Evolutionary conservation across 37 sponge, comb jelly and placozoan species (phyloP).

Genomic region (Halichondria panicea): DNA sequence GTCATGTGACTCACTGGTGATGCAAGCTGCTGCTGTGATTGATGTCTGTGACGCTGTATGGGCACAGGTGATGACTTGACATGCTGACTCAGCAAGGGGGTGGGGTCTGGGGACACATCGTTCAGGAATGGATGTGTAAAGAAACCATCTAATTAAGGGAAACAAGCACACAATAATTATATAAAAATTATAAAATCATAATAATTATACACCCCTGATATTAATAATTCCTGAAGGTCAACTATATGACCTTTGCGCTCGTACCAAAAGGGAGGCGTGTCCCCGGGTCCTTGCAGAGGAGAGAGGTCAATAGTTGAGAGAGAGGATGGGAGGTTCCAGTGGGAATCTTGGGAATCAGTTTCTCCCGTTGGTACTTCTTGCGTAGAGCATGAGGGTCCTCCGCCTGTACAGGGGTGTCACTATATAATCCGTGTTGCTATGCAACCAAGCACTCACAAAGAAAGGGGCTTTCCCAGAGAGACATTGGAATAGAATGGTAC

Average conservation of each 20-base stretch:
- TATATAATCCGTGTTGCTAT: not conserved
- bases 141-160: conserved; percentile 26
- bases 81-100: not conserved
- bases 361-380: conserved; percentile 69
- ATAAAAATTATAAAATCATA: not conserved
- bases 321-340: conserved; percentile 64
- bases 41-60: conserved; percentile 23
- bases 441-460: conserved; percentile 44
- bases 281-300: conserved; percentile 75
- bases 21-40: conserved; percentile 9
- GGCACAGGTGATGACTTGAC: conserved; percentile 58
- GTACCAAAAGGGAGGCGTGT: conserved; percentile 67
- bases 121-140: conserved; percentile 50
- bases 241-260: too few species aligned
- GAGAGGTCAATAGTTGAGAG: conserved; percentile 46
- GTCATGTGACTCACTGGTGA: conserved; percentile 49
- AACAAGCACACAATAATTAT: not conserved
- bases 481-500: conserved; percentile 95
- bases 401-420: conserved; percentile 37
- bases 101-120: not conserved
- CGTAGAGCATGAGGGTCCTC: conserved; percentile 70
- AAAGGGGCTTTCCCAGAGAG: conserved; percentile 91
- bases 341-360: conserved; percentile 72
- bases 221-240: too few species aligned
- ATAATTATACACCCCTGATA: too few species aligned